Evolutionary conservation across 2,113 vertebrate species (phyloP).

Genomic region (Steatornis caripensis): DNA sequence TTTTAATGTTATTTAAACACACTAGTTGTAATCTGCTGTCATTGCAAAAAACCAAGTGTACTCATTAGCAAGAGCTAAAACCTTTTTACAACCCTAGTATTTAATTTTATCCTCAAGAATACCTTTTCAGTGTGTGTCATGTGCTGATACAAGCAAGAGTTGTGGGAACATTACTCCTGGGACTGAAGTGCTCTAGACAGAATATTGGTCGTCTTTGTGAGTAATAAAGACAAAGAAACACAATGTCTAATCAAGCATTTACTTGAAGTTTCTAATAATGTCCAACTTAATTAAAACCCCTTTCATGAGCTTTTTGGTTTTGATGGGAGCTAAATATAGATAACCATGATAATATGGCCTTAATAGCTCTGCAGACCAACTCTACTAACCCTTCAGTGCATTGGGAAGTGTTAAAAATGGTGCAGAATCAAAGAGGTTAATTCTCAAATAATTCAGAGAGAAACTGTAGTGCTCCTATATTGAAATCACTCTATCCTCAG

Average conservation of each 20-base stretch:
- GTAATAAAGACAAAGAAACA: conserved; percentile 21
- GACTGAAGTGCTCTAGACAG: background rate
- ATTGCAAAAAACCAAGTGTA: background rate
- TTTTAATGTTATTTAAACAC: conserved; percentile 41
- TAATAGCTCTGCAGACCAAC: background rate
- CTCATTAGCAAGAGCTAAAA: conserved; percentile 24
- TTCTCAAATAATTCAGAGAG: background rate
- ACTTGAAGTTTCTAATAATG: conserved; percentile 21
- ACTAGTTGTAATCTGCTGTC: conserved; percentile 4
- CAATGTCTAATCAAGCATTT: conserved; percentile 1
- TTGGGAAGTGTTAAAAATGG: background rate
- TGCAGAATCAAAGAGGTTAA: background rate
- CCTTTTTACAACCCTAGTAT: background rate
- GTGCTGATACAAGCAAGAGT: conserved; percentile 24
- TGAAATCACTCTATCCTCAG: background rate
- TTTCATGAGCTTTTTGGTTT: background rate
- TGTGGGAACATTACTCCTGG: background rate
- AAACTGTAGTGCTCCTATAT: background rate
- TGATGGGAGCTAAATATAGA: background rate
- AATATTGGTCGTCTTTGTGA: background rate
- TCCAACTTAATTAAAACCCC: conserved; percentile 5
- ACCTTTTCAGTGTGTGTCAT: background rate
- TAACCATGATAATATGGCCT: background rate
- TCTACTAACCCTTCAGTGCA: background rate
- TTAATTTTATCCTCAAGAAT: conserved; percentile 25